Percentiles rank a stretch among this genome's conserved stretches.
Conservation (phyloP, 2,113 vertebrate genomes). For the Pomatorhinus ruficollis region DNA sequence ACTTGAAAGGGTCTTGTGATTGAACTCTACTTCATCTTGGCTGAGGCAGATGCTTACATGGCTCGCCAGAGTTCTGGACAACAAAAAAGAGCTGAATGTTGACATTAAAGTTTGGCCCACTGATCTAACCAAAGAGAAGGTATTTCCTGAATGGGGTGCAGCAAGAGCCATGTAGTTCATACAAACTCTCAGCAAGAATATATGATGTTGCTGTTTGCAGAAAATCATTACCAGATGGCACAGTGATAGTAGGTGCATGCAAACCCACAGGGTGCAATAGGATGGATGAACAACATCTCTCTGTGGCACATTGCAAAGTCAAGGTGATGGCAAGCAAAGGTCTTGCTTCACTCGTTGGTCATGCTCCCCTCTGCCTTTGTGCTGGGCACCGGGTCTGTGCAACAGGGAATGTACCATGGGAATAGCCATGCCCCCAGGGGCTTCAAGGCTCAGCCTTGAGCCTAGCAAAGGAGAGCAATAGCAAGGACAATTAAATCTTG, state of each 20-base stretch:
- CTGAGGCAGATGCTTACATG: not conserved
- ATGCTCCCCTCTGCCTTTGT: not conserved
- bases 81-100: not conserved
- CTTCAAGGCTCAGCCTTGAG: not conserved
- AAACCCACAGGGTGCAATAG: not conserved
- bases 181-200: not conserved
- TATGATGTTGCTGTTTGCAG: not conserved
- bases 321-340: not conserved
- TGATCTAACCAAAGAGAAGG: not conserved
- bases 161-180: not conserved
- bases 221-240: conserved; percentile 54
- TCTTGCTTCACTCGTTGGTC: not conserved
- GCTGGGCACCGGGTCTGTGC: not conserved
- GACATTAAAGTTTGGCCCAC: not conserved
- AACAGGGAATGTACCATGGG: fast-evolving
- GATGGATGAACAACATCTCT: not conserved
- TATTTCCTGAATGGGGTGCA: conserved; percentile 6
- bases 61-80: not conserved
- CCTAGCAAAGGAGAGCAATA: not conserved
- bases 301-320: not conserved
- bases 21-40: not conserved
- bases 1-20: not conserved
- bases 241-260: not conserved
- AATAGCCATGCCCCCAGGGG: not conserved
- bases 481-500: conserved; percentile 7